Evolutionary conservation across 2,113 vertebrate species (phyloP), one percentile per base, ranked within the genome.

Genomic region (Odontophorus gujanensis): DNA sequence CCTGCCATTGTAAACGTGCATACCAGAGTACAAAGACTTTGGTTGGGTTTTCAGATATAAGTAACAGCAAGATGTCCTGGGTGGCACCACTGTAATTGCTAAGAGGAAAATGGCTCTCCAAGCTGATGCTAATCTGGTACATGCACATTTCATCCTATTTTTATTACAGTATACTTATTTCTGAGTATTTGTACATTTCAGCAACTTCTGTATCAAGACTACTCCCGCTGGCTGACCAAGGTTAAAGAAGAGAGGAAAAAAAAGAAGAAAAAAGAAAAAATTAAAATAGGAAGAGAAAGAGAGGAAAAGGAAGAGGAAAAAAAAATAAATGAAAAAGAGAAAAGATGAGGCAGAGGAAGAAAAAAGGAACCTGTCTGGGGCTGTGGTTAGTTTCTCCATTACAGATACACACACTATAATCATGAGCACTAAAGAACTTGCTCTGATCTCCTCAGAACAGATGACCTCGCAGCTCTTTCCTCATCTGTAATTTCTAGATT

Each of bases 381-480:
- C 13, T 42, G 85, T 48, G 50, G 73, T 43, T 26, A 0, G 43
- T 88, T 86, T 43, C 57, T 67, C 53, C 80, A 51, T 82, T 45
- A 4, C 40, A 68, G 69, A 34, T 24, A 14, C 66, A 74, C 53
- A 3, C 74, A 47, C 81, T 12, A 11, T n/a, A 78, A 81, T 32
- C 66, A 68, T 3, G 1, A 48, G 25, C 17, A 2, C 72, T 51
- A n/a, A 13, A 59, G 63, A 62, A 42, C 74, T 65, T 85, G 81
- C 80, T 69, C 89, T 61, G 65, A 47, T 75, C 84, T 77, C 20
- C 87, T 51, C 55, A 15, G 50, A 86, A 38, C 21, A 77, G 68
- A 30, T 72, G 81, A 93, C 81, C 94, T 77, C 6, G 2, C 75
- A 68, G 75, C 88, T 93, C 90, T 71, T 71, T 71, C 92, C 79